Evolutionary conservation across 2,113 vertebrate species (phyloP), one percentile per base, ranked within the genome.

Genomic region (Hemiprocne comata): DNA sequence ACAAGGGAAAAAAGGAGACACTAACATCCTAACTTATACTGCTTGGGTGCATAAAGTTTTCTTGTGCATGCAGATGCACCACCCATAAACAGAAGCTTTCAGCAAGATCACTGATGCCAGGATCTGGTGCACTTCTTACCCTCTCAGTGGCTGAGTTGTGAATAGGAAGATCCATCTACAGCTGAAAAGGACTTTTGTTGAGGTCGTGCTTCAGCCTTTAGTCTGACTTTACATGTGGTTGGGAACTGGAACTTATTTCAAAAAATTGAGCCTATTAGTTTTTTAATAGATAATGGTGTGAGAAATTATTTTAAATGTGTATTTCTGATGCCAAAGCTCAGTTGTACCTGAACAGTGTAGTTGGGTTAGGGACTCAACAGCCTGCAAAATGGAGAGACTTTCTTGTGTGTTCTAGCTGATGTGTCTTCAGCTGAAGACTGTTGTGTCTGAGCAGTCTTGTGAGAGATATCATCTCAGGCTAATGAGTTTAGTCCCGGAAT

Each of bases 241-340:
- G 1, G 5, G 9, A 62, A 50, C 10, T 82, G 24, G 1, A 55
- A 48, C 25, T 50, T 33, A 1, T 71, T 90, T 74, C 0, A 0
- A 67, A 71, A 73, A 82, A 25, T 2, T 19, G 7, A 53, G 17
- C 15, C 28, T 16, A 34, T 42, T 50, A 25, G 2, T 18, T 53
- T 74, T 54, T 4, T n/a, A n/a, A 40, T 36, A 78, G 57, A 9
- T 31, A n/a, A 38, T 36, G 4, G 1, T 44, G 10, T 40, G 17
- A 66, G 34, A 69, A 64, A 20, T 36, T 34, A 40, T 73, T 83
- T 33, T 74, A 7, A 26, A 64, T 34, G 11, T 36, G 16, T 55
- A 16, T 62, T 78, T 82, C 4, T 54, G 61, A 71, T 19, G 24
- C 25, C 46, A 65, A 60, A 61, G 3, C 57, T 71, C 55, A 10